Evolutionary conservation across 2,888 invertebrate species (phyloP).

Genomic region (Chelonus formosanus): DNA sequence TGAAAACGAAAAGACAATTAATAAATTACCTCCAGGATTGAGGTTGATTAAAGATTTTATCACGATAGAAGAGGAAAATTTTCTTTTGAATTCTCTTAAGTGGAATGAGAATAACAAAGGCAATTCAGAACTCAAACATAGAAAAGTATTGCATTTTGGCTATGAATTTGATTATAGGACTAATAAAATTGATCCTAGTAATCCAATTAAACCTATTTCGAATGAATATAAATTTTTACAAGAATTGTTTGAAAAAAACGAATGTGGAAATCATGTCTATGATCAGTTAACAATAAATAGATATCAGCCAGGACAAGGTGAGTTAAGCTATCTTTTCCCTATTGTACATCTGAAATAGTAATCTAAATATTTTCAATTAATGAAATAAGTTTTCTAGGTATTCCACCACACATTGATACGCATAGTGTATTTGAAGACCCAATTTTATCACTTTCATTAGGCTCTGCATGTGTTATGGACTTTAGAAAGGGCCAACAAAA

Average conservation of each 20-base stretch:
- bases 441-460: conserved; percentile 86
- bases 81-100: conserved; percentile 70
- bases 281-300: conserved; percentile 88
- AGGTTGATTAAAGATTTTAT: conserved; percentile 77
- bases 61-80: conserved; percentile 73
- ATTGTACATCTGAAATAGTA: no score
- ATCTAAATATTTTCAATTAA: no score
- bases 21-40: conserved; percentile 75
- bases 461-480: conserved; percentile 87
- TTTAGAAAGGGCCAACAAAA: conserved; percentile 75
- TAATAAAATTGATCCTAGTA: conserved; percentile 81
- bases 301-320: conserved; percentile 86
- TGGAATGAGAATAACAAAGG: conserved; percentile 63
- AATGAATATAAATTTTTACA: conserved; percentile 74
- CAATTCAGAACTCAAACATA: conserved; percentile 73
- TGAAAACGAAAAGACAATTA: conserved; percentile 38
- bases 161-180: conserved; percentile 89
- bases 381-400: conserved; percentile 70
- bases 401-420: conserved; percentile 94
- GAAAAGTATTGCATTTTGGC: conserved; percentile 90
- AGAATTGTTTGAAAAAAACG: conserved; percentile 66
- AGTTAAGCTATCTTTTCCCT: conserved; percentile 6
- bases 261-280: conserved; percentile 68
- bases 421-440: conserved; percentile 93
- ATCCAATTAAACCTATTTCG: conserved; percentile 79